Base-by-base conservation (phyloP, 1,140 invertebrate genomes). In the Dinoponera quadriceps region DNA sequence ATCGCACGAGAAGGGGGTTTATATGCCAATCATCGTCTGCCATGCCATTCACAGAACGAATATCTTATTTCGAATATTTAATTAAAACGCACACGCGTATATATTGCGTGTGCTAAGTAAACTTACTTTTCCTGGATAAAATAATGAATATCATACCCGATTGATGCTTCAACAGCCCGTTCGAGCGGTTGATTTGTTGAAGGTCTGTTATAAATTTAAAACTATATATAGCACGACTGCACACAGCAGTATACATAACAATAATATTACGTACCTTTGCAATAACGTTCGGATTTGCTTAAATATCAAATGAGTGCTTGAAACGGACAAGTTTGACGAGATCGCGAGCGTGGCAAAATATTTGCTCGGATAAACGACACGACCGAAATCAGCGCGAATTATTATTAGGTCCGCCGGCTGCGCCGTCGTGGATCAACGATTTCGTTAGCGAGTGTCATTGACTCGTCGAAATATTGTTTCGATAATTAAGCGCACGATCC, bases 31-130 rank as follows among this genome's bases (percentile, higher is more conserved):
- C 29, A 68, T 69, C 33, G n/a, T 20, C n/a, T 25, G 54, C 20
- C 11, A 22, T 18, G 51, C 1, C 29, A 20, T 48, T 44, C 51
- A 62, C 27, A 57, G 38, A 78, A 59, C 29, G 29, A 69, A 5
- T 78, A 78, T 80, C 75, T 80, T 71, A 80, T 80, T 48, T 25
- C 16, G 33, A 69, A 25, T 48, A 25, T 29, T 80, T 22, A 59
- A 69, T 54, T 65, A 49, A 25, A 51, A 13, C 25, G 38, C 22
- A 16, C 20, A 5, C 22, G 7, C 14, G 9, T 9, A 9, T 9
- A 9, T 0, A 44, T 44, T 44, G 11, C 9, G 11, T 0, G 38
- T 11, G 38, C 33, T 33, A 9, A 0, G n/a, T n/a, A 48, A 57
- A 16, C 75, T n/a, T n/a, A 71, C 20, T 71, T 48, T 57, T 18